Base-by-base conservation (phyloP, 2,113 vertebrate species). In the Grammomys surdaster region DNA sequence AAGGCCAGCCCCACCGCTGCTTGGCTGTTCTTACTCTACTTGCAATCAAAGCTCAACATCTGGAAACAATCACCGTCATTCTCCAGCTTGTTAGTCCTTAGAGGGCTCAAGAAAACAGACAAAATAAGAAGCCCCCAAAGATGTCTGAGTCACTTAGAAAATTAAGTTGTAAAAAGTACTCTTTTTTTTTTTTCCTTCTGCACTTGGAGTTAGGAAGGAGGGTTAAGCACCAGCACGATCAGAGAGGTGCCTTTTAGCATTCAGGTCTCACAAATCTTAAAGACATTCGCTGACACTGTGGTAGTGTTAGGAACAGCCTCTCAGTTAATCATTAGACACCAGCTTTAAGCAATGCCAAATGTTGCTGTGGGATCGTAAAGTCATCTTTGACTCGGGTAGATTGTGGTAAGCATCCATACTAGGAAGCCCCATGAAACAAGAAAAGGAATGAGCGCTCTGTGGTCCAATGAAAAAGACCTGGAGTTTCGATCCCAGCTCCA, bases 11-110 rank as follows among this genome's bases (percentile, higher is more conserved):
- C 77, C 86, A 77, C 96, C 95, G 69, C 95, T 60, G 70, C 72
- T 96, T 93, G 96, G 94, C 92, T 96, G 80, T 93, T 97, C 89
- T 80, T 91, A 93, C 75, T 97, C 93, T 77, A 78, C 77, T 97
- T 95, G 84, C 88, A 97, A 95, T 95, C 96, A 94, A 95, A 97
- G 93, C 91, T 78, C 76, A 84, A 92, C 97, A 98, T 97, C 97
- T 97, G 97, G 95, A 96, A 97, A 95, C 36, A 96, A 97, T 97
- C 54, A 97, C 60, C 77, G 28, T 78, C 72, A 88, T 87, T 95
- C 94, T 94, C 82, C 91, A 96, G 89, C 82, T 96, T 97, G 89
- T 91, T 89, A 87, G 82, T 94, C 95, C 87, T 95, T 72, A 95
- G 88, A 96, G 91, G 73, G 22, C 58, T 95, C 92, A 92, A 87